phyloP scores from a whole-genome alignment of 2,888 invertebrate genomes.

The Noctua fimbriata region DNA sequence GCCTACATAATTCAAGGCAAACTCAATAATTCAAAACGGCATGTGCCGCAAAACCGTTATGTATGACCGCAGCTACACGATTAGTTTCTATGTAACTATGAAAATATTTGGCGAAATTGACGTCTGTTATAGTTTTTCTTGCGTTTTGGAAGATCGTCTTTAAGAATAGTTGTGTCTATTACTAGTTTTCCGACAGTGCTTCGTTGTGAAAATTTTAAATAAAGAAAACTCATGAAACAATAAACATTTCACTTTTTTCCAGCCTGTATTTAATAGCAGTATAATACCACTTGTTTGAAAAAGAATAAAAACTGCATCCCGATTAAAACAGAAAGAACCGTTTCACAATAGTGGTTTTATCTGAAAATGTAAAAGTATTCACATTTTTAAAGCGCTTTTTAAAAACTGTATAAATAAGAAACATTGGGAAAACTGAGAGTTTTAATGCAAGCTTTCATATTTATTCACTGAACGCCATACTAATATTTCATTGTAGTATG shows the following conservation, averaged over 20 bases:
- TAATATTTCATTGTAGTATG: conserved; percentile 46
- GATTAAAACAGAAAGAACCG: conserved; percentile 10
- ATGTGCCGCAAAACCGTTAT: not conserved
- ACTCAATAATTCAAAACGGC: not conserved
- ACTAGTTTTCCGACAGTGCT: not conserved
- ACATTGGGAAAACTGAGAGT: conserved; percentile 20
- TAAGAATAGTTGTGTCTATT: not conserved
- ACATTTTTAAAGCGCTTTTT: conserved; percentile 24
- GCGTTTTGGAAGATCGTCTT: not conserved
- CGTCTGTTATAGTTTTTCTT: not conserved
- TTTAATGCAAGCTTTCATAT: conserved; percentile 47
- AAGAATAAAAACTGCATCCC: conserved; percentile 6
- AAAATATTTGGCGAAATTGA: not conserved
- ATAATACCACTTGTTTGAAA: conserved; percentile 1
- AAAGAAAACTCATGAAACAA: not conserved
- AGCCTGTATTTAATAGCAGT: not conserved
- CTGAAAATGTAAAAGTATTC: conserved; percentile 35
- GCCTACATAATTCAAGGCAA: not conserved
- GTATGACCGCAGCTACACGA: not conserved
- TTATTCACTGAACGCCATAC: conserved; percentile 39
- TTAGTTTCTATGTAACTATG: not conserved
- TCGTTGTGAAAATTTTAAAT: not conserved
- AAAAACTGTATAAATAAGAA: conserved; percentile 13
- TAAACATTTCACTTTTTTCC: not conserved
- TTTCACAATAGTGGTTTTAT: conserved; percentile 25